A percentile compares a stretch with the other conserved stretches of the same genome.
Conservation (phyloP, 2,888 invertebrate genomes). For the Hydrotaea diabolus region DNA sequence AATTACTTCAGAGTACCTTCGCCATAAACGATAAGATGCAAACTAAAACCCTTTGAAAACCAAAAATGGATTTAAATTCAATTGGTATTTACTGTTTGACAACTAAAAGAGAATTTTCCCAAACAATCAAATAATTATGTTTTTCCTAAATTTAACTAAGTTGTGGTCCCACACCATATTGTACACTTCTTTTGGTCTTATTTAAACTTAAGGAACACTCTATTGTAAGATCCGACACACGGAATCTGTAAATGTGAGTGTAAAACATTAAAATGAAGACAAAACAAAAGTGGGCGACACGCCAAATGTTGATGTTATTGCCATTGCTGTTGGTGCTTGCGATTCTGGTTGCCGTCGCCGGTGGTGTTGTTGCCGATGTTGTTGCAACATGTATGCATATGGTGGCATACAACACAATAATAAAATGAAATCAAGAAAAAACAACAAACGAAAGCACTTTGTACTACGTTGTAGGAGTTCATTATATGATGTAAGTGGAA, state of each 20-base stretch:
- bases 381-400: constrained; percentile 64
- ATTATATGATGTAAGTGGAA: constrained; percentile 66
- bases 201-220: too few species aligned
- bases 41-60: too few species aligned
- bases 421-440: too few species aligned
- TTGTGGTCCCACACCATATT: too few species aligned
- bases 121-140: too few species aligned
- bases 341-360: constrained; percentile 29
- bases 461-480: constrained; percentile 53
- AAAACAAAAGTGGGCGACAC: constrained; percentile 56
- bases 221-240: neutral
- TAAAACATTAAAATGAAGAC: constrained; percentile 46
- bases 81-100: too few species aligned
- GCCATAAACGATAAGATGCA: too few species aligned
- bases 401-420: constrained; percentile 58
- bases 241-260: neutral
- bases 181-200: too few species aligned
- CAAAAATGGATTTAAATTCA: too few species aligned
- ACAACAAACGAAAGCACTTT: constrained; percentile 59
- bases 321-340: constrained; percentile 46
- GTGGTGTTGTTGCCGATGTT: constrained; percentile 17
- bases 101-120: too few species aligned
- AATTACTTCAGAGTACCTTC: too few species aligned
- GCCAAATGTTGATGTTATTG: constrained; percentile 59
- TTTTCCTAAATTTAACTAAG: too few species aligned